Percentiles rank a stretch among this genome's conserved stretches.
phyloP scores from a whole-genome alignment of 1,140 invertebrate species.

The Platorchestia sp. region DNA sequence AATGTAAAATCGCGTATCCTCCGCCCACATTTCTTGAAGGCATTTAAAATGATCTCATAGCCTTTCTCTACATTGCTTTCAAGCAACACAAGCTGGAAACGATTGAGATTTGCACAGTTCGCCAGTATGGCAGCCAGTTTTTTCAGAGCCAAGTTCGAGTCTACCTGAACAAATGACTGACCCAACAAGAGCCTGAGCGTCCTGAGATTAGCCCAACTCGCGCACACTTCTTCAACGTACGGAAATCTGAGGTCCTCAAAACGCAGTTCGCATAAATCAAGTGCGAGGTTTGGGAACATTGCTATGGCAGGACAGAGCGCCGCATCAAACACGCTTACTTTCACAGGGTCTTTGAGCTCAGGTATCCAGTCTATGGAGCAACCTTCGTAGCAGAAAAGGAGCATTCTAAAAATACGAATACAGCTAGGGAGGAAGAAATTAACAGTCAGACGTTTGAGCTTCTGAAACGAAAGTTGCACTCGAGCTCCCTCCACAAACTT shows the following conservation, averaged over 20 bases:
- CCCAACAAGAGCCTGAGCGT: neutral
- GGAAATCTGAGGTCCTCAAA: neutral
- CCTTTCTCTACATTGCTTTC: neutral
- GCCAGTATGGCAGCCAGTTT: neutral
- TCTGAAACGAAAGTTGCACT: neutral
- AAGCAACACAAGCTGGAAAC: neutral
- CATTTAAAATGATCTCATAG: neutral
- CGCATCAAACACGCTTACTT: neutral
- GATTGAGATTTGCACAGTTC: neutral
- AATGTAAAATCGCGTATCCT: neutral
- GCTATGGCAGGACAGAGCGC: neutral
- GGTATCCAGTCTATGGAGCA: neutral
- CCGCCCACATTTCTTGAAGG: neutral
- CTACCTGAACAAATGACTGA: neutral
- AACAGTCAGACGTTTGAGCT: neutral
- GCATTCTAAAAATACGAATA: neutral
- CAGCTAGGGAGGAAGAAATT: neutral
- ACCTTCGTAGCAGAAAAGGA: neutral
- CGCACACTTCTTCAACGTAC: neutral
- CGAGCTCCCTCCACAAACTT: neutral
- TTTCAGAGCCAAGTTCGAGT: neutral
- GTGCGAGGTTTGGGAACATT: neutral
- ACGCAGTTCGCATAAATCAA: neutral
- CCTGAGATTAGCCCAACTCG: neutral
- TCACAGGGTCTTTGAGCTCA: neutral